These are phyloP conservation scores for Plusia festucae DNA, from an alignment of 2,888 invertebrate species.

Conservation along the genomic window DNA sequence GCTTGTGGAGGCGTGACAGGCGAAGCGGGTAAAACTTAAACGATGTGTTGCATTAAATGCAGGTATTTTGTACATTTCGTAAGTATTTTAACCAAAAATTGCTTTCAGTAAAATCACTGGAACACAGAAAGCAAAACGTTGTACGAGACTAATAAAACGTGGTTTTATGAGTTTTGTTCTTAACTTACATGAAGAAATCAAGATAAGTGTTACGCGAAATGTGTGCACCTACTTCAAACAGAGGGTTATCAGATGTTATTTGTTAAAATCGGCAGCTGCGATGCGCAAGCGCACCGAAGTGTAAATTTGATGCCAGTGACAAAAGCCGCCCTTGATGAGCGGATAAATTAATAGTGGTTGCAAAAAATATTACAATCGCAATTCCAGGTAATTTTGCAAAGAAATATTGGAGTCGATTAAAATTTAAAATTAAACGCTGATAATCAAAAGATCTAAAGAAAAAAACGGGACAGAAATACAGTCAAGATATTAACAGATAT, in stretches of 20 bases:
- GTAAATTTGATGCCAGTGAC: slow-evolving; percentile 78
- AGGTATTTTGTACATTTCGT: neutral
- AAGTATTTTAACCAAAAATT: slow-evolving; percentile 32
- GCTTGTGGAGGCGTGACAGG: slow-evolving; percentile 65
- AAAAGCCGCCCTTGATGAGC: slow-evolving; percentile 81
- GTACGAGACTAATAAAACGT: slow-evolving; percentile 47
- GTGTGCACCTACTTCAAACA: slow-evolving; percentile 59
- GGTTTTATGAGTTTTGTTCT: slow-evolving; percentile 48
- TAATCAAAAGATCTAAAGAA: neutral
- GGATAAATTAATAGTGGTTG: slow-evolving; percentile 74
- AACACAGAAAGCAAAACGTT: slow-evolving; percentile 43
- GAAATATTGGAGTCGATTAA: neutral
- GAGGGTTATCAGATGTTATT: slow-evolving; percentile 79
- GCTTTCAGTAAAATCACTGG: slow-evolving; percentile 19
- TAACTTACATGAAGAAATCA: slow-evolving; percentile 52
- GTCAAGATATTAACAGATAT: neutral
- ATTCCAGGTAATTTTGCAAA: slow-evolving; percentile 23
- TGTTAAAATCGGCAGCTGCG: slow-evolving; percentile 83
- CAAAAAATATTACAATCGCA: slow-evolving; percentile 52
- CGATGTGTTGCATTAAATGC: slow-evolving; percentile 8
- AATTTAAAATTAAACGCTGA: neutral
- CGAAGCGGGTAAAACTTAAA: slow-evolving; percentile 30
- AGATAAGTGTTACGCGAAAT: slow-evolving; percentile 57
- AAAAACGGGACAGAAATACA: neutral
- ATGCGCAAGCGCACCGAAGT: slow-evolving; percentile 73